Evolutionary conservation across 2,113 vertebrate genomes (phyloP).

Genomic region (Neoarius graeffei): DNA sequence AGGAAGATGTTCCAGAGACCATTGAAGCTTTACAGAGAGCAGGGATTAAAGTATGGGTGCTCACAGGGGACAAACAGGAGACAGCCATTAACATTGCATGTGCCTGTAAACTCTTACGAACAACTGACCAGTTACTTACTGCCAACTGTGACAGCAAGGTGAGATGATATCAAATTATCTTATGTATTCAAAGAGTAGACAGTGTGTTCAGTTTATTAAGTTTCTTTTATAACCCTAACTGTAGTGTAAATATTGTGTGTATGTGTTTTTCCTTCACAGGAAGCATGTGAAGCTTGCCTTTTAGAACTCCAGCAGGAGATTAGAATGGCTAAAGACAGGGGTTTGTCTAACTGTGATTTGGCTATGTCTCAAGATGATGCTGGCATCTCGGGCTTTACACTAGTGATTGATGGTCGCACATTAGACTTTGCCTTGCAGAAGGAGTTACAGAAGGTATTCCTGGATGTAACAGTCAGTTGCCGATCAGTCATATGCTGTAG

Average conservation of each 20-base stretch:
- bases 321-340: slow-evolving; percentile 23
- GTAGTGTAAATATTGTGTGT: background rate
- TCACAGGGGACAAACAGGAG: slow-evolving; percentile 95
- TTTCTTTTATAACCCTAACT: background rate
- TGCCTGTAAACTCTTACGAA: slow-evolving; percentile 83
- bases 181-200: background rate
- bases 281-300: slow-evolving; percentile 76
- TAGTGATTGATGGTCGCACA: slow-evolving; percentile 80
- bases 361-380: background rate
- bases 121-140: slow-evolving; percentile 78
- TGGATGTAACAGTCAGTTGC: slow-evolving; percentile 73
- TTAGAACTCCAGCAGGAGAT: slow-evolving; percentile 72
- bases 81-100: slow-evolving; percentile 91
- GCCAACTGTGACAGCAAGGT: slow-evolving; percentile 81
- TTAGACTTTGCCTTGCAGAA: slow-evolving; percentile 79
- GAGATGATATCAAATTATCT: slow-evolving; percentile 39
- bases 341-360: background rate
- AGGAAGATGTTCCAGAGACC: slow-evolving; percentile 91
- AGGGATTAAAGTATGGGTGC: slow-evolving; percentile 91
- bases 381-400: slow-evolving; percentile 60
- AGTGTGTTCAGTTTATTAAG: background rate
- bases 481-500: slow-evolving; percentile 82
- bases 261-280: slow-evolving; percentile 67
- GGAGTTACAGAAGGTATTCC: slow-evolving; percentile 70
- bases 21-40: slow-evolving; percentile 86